Base-by-base conservation (phyloP, 1,140 invertebrate species). In the Trigoniulus corallinus region DNA sequence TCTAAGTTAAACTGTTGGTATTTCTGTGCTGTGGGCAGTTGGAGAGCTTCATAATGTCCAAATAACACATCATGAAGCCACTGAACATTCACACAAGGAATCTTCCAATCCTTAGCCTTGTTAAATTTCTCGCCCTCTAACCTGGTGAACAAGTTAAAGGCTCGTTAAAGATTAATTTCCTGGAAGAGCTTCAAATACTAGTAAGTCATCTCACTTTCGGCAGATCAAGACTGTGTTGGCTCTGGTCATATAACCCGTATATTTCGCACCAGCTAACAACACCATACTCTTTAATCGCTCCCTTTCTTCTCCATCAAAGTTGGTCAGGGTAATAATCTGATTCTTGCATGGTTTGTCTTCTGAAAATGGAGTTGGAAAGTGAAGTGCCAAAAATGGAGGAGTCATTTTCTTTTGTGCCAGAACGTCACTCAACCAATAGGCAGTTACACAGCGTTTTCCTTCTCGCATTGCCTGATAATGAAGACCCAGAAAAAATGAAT, bases 11-110 rank as follows among this genome's bases (percentile, higher is more conserved):
- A 91, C 55, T 88, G 83, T 58, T 92, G 85, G 64, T 93, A 95
- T 59, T 88, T 88, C 77, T 81, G 57, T 86, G 84, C 47, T 76
- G 80, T 69, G 80, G 84, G 65, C 18, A 67, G 55, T 61, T 84
- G 79, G 1, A 92, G 67, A 2, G 81, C 82, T 56, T 74, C 81
- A 62, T 81, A 78, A 56, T 92, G 84, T 1, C 92, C 93, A 52
- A 95, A 80, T 55, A 95, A 72, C 37, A 97, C 74, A 65, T 97
- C 92, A 49, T 84, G 88, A 41, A 98, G 67, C 92, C 93, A 97
- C 53, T 85, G 80, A 4, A 84, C 80, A 66, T 92, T 96, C 0
- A 97, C 89, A 1, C 89, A 78, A 15, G 84, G 81, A 29, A 73
- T 71, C 23, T 67, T 65, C 85, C 88, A 96, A 64, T 95, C 86